These are phyloP conservation scores for Whitmania pigra DNA, from an alignment of 1,140 invertebrate genomes.

Conservation along the genomic window DNA sequence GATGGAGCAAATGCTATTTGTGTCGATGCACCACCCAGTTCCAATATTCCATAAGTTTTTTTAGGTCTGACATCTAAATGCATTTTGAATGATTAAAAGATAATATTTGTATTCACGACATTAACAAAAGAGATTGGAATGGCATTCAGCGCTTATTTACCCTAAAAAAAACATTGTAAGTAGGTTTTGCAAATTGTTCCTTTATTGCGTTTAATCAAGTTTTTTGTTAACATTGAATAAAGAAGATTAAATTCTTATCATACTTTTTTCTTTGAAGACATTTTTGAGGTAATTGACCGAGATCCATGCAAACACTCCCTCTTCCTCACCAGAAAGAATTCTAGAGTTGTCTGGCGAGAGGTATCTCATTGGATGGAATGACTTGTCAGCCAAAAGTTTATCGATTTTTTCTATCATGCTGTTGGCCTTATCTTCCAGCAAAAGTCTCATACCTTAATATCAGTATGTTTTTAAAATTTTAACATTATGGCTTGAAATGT, in stretches of 20 bases:
- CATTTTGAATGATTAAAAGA: no score
- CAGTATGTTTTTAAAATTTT: neutral
- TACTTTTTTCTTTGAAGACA: constrained; percentile 1
- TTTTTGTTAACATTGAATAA: no score
- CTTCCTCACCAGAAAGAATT: constrained; percentile 21
- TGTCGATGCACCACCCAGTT: constrained; percentile 49
- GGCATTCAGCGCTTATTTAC: no score
- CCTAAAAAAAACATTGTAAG: no score
- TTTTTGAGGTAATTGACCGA: constrained; percentile 42
- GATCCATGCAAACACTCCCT: constrained; percentile 46
- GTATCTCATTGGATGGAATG: constrained; percentile 8
- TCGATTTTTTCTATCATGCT: constrained; percentile 23
- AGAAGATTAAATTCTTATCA: neutral
- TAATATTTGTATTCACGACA: no score
- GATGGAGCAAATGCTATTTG: constrained; percentile 45
- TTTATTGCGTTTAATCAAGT: no score
- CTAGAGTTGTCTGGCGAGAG: constrained; percentile 8
- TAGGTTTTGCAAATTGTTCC: no score
- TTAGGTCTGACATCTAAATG: neutral
- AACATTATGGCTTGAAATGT: no score
- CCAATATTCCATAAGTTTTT: constrained; percentile 41
- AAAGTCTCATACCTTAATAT: constrained; percentile 28
- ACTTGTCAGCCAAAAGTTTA: constrained; percentile 8
- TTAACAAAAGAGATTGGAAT: no score
- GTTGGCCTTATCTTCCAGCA: constrained; percentile 21